Base-by-base conservation (phyloP, 2,888 invertebrate species). In the Polietes domitor region DNA sequence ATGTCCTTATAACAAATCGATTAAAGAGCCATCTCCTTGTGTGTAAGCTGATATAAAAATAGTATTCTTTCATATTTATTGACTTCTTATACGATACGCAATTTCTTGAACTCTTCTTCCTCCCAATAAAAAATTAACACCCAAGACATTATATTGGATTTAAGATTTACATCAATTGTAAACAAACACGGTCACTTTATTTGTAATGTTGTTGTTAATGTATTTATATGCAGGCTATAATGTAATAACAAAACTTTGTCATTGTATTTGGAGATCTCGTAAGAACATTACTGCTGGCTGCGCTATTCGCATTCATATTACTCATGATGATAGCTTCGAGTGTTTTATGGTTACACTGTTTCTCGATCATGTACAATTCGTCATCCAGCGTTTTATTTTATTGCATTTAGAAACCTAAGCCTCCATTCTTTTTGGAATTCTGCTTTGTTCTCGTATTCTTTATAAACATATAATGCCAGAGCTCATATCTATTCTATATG, bases 21-120 rank as follows among this genome's bases (percentile, higher is more conserved):
- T 53, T 50, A 53, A 58, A 58, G 53, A 19, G 9, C 6, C 53
- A 21, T 10, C 37, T 7, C 9, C 37, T 37, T 15, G 24, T 58
- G 58, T 26, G 58, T 26, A 26, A 4, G 15, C 15, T 26, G 21
- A 24, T 68, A 43, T 43, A n/a, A 41, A 58, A 43, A 68, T 41
- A 68, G 41, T 68, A 43, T 68, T 41, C 12, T 15, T 24, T 24
- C 24, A 65, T 26, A 24, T 26, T 37, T 37, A 2, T 65, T 63
- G 32, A 65, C 12, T 41, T 73, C n/a, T 43, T 73, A 3, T 24
- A 43, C 58, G 58, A 58, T 61, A 73, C 73, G 73, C 73, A 61
- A 73, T 73, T 73, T 73, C 58, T 61, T 73, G 61, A 73, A 58
- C 73, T 73, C n/a, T 58, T 73, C 21, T 26, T 53, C 24, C 53